Evolutionary conservation across 1,140 invertebrate species (phyloP), one percentile per base, ranked within the genome.

Genomic region (Trachelipus rathkii): DNA sequence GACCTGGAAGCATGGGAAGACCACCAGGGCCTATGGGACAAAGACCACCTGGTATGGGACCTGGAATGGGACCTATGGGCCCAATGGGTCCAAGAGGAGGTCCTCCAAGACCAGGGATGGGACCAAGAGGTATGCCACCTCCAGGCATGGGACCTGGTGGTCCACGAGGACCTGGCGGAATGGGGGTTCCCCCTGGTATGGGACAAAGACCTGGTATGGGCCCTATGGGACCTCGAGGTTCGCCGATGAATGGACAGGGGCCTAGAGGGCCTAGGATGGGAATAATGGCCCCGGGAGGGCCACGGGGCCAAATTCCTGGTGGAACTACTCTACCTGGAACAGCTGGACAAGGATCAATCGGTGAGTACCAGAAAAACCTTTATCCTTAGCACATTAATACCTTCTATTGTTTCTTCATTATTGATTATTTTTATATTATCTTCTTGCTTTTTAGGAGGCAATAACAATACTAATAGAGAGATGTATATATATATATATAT

Each of bases 71-170:
- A 15, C 50, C 50, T 15, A 60, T 60, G 50, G 45, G 68, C 15
- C 79, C 72, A 19, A 77, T 73, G 50, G 75, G 76, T 43, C 78
- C 75, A 74, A 80, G 77, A 76, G 81, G 75, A 44, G 50, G 71
- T 70, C 67, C 74, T 19, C 74, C 44, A 19, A 73, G 69, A 71
- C 76, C 78, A 15, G 76, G 82, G 79, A 60, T 74, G 79, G 79
- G 72, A 10, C 71, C 81, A 10, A 81, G 80, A 53, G 81, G 76
- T 45, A 76, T 78, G 74, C 73, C 74, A 45, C 77, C 71, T 53
- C 76, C 69, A 43, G 76, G 71, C n/a, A 73, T 78, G 45, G 80
- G 78, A n/a, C 60, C 44, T 8, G 60, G 70, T 15, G 76, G 77
- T 21, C 76, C 71, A 43, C 72, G 74, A 69, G 81, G 81, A 13